Base-by-base conservation (phyloP, 1,140 invertebrate genomes). In the Trichomalopsis sarcophagae region DNA sequence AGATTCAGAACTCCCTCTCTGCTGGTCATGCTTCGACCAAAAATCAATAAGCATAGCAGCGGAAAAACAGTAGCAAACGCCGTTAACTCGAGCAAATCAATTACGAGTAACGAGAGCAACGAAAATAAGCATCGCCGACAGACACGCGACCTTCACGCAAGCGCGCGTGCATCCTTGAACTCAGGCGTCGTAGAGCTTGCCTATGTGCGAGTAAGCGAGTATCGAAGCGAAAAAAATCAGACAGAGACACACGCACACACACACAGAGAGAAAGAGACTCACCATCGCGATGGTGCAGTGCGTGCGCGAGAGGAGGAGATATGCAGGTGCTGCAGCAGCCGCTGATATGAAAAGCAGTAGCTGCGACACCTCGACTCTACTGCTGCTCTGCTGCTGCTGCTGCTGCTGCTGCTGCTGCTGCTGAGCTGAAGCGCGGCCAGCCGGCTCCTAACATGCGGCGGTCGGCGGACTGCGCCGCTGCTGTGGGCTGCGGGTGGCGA, bases 401-500 rank as follows among this genome's bases (percentile, higher is more conserved):
- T n/a, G 73, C 21, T 33, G 14, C n/a, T 17, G 1, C 33, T 36
- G 33, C 33, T 23, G 2, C 79, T 81, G 21, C 68, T n/a, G 73
- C 21, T 33, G 14, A 11, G 73, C 9, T 40, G 73, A 88, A 88
- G 87, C 81, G 86, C 86, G 79, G 87, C 89, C 86, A 80, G 87
- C 90, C 92, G 93, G 90, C 89, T 92, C 87, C 88, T 89, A 81
- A 91, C 91, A 91, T 92, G 92, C 89, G 91, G 92, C 87, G 88
- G 88, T 92, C 89, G 91, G 92, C 87, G 88, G 88, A 93, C 91
- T 92, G 91, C 88, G 88, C 91, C 89, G 89, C 91, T 23, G 62
- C 50, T 62, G 76, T 62, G 27, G 27, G 14, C 10, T 62, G 77
- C 77, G 47, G 55, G 47, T 82, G 86, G 14, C 88, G 77, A 66